Evolutionary conservation across 2,113 vertebrate species (phyloP).

Genomic region (Nipponia nippon): DNA sequence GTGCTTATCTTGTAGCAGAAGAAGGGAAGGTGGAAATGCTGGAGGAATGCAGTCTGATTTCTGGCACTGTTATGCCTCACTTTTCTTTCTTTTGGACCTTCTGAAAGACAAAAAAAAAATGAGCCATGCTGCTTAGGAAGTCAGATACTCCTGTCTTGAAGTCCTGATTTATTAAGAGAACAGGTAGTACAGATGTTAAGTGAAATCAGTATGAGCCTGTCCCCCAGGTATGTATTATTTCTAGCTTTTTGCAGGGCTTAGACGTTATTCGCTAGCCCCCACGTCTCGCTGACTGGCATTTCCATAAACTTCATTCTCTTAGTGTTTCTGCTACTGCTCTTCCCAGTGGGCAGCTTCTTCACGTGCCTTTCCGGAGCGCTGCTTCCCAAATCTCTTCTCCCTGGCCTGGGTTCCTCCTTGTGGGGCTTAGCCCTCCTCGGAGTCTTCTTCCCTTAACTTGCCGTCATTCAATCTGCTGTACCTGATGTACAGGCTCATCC

Average conservation of each 20-base stretch:
- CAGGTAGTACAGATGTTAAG: neutral
- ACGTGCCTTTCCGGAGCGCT: rapidly evolving
- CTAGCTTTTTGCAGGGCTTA: neutral
- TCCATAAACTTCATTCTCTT: neutral
- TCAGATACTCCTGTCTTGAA: neutral
- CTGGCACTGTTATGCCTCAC: neutral
- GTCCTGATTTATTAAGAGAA: slow-evolving; percentile 4
- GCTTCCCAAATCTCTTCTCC: neutral
- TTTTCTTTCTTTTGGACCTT: neutral
- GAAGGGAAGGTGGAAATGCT: neutral
- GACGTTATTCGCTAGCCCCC: neutral
- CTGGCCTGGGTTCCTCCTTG: neutral
- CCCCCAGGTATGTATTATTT: neutral
- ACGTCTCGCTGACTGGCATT: rapidly evolving
- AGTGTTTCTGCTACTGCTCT: neutral
- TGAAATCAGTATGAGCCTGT: neutral
- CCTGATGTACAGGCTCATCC: neutral
- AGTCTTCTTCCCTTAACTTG: neutral
- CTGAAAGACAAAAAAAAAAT: neutral
- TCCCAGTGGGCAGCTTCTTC: neutral
- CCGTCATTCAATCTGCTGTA: neutral
- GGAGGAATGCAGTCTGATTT: neutral
- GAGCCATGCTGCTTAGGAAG: neutral
- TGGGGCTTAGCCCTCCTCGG: neutral
- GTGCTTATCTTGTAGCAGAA: neutral